Conservation (phyloP, 2,113 vertebrate genomes). For the Corynorhinus townsendii region DNA sequence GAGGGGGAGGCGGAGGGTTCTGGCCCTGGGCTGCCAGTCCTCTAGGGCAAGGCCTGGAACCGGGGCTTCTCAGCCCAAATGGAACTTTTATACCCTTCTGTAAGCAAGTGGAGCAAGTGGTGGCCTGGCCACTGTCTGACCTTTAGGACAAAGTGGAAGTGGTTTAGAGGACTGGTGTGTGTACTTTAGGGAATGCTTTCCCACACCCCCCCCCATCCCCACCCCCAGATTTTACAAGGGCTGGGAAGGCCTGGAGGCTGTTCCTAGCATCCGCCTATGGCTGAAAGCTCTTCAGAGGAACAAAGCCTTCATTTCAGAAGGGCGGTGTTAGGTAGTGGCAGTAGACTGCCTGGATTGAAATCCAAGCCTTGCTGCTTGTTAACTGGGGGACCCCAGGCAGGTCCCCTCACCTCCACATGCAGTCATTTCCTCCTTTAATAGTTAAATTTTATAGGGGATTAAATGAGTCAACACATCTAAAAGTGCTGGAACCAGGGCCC, state of each 20-base stretch:
- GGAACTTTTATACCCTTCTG: neutral
- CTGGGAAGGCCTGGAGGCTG: neutral
- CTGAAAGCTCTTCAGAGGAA: neutral
- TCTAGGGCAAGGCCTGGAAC: neutral
- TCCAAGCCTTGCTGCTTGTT: neutral
- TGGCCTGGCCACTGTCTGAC: neutral
- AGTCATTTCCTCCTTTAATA: neutral
- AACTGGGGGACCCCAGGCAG: neutral
- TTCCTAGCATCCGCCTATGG: neutral
- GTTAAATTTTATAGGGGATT: neutral
- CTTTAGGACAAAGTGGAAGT: neutral
- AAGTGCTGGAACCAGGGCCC: neutral
- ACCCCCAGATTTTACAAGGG: no score
- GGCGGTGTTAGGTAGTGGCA: fast-evolving
- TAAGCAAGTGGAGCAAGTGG: no score
- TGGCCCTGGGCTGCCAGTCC: neutral
- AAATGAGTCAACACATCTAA: neutral
- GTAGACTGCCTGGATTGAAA: neutral
- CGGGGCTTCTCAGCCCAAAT: neutral
- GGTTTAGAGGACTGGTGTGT: neutral
- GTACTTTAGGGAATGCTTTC: neutral
- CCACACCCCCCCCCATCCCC: no score
- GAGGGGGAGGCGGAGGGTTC: neutral
- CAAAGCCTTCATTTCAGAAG: neutral
- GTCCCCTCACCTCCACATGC: neutral